Evolutionary conservation across 2,888 invertebrate species (phyloP).

Genomic region (Cephalotes varians): DNA sequence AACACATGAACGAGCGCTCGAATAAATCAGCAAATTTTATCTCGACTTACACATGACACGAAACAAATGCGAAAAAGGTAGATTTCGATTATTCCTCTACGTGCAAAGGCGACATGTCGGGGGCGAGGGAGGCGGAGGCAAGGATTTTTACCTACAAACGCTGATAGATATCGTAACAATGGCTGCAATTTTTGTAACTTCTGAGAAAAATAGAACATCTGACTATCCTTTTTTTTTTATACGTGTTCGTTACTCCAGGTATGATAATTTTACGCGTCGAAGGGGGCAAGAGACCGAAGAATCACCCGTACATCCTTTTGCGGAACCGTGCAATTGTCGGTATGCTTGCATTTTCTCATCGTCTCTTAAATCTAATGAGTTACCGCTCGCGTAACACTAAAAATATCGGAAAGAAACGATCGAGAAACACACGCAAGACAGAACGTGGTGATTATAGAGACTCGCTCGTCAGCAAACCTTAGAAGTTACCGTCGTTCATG

Average conservation of each 20-base stretch:
- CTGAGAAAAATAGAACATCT: constrained; percentile 73
- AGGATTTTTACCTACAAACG: constrained; percentile 53
- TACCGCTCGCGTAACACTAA: constrained; percentile 22
- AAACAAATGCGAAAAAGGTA: constrained; percentile 57
- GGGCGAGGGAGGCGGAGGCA: constrained; percentile 6
- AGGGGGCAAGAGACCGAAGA: constrained; percentile 57
- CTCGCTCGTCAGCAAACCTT: background rate
- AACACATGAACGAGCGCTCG: constrained; percentile 54
- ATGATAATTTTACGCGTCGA: constrained; percentile 60
- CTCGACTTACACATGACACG: constrained; percentile 32
- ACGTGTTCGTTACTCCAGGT: constrained; percentile 74
- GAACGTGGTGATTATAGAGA: background rate
- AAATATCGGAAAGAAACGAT: constrained; percentile 4
- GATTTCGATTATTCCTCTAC: constrained; percentile 56
- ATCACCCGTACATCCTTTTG: constrained; percentile 45
- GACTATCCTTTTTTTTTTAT: constrained; percentile 62
- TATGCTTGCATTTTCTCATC: background rate
- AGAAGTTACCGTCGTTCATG: background rate
- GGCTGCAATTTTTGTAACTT: constrained; percentile 65
- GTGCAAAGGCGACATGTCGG: constrained; percentile 46
- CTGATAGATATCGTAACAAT: constrained; percentile 70
- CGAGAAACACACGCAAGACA: background rate
- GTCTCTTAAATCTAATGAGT: constrained; percentile 67
- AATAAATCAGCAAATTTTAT: constrained; percentile 14
- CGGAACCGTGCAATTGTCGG: constrained; percentile 37